Conservation (phyloP, 2,888 invertebrate genomes). For the Lasioglossum malachurum region DNA sequence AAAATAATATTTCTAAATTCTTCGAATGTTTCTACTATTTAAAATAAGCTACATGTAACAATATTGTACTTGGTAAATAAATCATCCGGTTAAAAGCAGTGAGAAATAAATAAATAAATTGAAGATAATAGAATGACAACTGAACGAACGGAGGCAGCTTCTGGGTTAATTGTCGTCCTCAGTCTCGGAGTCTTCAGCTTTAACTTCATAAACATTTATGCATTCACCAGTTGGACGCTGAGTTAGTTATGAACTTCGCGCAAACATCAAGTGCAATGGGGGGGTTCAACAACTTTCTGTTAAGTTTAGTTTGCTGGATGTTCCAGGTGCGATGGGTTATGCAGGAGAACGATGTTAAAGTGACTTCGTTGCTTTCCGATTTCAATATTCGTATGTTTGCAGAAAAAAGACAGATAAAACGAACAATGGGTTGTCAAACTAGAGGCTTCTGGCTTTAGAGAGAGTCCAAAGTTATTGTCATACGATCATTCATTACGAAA, state of each 20-base stretch:
- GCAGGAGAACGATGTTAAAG: not conserved
- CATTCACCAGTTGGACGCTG: slow-evolving; percentile 15
- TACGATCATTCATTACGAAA: not conserved
- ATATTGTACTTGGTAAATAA: too few species aligned
- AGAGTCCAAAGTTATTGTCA: not conserved
- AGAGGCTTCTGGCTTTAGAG: not conserved
- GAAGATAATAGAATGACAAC: not conserved
- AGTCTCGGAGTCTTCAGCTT: slow-evolving; percentile 1
- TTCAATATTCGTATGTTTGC: not conserved
- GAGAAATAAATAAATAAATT: too few species aligned
- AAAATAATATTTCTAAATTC: too few species aligned
- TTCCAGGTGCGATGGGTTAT: slow-evolving; percentile 27
- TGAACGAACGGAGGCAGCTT: not conserved
- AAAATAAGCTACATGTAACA: too few species aligned
- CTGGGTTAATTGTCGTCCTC: not conserved
- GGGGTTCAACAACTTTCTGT: slow-evolving; percentile 26
- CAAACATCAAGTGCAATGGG: slow-evolving; percentile 33
- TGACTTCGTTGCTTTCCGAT: not conserved
- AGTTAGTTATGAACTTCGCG: slow-evolving; percentile 24
- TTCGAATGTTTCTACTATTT: not conserved
- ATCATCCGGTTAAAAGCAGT: too few species aligned
- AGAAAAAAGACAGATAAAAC: not conserved
- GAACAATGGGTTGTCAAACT: not conserved
- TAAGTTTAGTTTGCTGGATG: slow-evolving; percentile 19
- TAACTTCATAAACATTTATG: slow-evolving; percentile 31